phyloP scores from a whole-genome alignment of 2,888 invertebrate species.

The Hemistola chrysoprasaria region DNA sequence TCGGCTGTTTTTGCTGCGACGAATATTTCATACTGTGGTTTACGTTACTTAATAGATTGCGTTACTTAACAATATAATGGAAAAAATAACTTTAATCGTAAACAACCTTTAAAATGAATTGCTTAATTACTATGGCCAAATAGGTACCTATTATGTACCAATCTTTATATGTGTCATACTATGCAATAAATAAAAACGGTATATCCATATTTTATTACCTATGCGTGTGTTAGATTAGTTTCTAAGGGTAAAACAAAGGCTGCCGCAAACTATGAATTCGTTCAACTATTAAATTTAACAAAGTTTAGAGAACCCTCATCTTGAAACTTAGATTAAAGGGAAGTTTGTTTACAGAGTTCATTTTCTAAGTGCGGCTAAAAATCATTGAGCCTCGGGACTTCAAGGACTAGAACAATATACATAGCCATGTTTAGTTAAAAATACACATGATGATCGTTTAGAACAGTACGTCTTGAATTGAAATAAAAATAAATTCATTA shows the following conservation, averaged over 20 bases:
- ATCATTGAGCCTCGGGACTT: slow-evolving; percentile 2
- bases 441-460: too few relatives aligned
- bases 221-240: slow-evolving; percentile 4
- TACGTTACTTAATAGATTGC: slow-evolving; percentile 9
- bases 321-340: slow-evolving; percentile 49
- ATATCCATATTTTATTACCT: too few relatives aligned
- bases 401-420: too few relatives aligned
- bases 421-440: too few relatives aligned
- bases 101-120: slow-evolving; percentile 1
- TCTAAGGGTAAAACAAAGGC: slow-evolving; percentile 10
- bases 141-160: too few relatives aligned
- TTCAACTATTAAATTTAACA: slow-evolving; percentile 15
- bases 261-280: slow-evolving; percentile 20
- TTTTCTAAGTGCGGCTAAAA: slow-evolving; percentile 33
- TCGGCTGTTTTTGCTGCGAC: slow-evolving; percentile 33
- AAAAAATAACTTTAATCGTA: too few relatives aligned
- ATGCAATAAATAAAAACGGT: too few relatives aligned
- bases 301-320: slow-evolving; percentile 40
- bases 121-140: too few relatives aligned
- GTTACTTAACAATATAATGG: not conserved
- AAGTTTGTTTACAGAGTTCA: slow-evolving; percentile 36
- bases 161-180: too few relatives aligned
- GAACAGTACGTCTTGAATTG: too few relatives aligned
- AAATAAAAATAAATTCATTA: too few relatives aligned
- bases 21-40: slow-evolving; percentile 28